Evolutionary conservation across 2,797 vertebrate species (phyloP), one percentile per base, ranked within the genome.

Genomic region (Tamandua tetradactyla): DNA sequence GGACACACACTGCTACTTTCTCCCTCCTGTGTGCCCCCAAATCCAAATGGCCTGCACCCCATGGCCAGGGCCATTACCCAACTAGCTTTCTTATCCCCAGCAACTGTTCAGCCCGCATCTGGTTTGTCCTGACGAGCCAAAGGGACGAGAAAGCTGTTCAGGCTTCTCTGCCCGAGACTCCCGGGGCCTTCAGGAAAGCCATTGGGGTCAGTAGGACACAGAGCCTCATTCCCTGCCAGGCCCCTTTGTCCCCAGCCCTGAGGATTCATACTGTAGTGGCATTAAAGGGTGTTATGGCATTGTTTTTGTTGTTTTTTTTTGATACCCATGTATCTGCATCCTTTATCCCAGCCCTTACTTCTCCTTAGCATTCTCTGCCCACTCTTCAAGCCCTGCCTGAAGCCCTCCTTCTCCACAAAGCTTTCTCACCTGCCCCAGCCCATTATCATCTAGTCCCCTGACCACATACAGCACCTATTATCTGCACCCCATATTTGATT

Each of bases 1-100:
- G 49, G 32, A 40, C 13, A 0, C 0, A 3, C 3, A 0, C 23
- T 59, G 47, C 13, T 59, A 7, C 4, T 30, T 66, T 72, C 2
- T 52, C 49, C 32, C 37, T 57, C 30, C 37, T 57, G 2, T 12
- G 7, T 4, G 13, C 12, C 37, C 64, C 71, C 57, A 37, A 2
- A 49, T 44, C 81, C 35, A 35, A 76, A 40, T 6, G 15, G 47
- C 44, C 13, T 13, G 25, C 44, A 37, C 14, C 32, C n/a, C 32
- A 27, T 6, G 12, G 8, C 42, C 32, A 61, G 23, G 7, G 23
- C 61, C 32, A 66, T 44, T n/a, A 59, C 74, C 59, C 40, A 0
- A 0, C 27, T 42, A 18, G n/a, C 20, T 7, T 71, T 44, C 9
- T 62, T 1, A 17, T 35, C 30, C 32, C 42, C 32, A 11, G 52